Evolutionary conservation across 2,113 vertebrate genomes (phyloP), one percentile per base, ranked within the genome.

Genomic region (Peromyscus polionotus): DNA sequence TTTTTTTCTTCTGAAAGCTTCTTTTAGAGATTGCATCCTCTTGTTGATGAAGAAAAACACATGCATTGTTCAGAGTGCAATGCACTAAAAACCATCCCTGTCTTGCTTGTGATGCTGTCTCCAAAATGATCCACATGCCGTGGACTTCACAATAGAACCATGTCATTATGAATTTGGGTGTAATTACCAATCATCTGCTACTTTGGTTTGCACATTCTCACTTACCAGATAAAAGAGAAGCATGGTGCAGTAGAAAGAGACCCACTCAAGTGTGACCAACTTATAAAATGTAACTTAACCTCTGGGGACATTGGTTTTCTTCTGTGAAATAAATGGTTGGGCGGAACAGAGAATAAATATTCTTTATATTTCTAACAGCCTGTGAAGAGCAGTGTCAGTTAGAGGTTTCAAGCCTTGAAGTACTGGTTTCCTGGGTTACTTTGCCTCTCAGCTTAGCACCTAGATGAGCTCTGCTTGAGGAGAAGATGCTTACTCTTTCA

Each of bases 21-120:
- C 16, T 5, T 8, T 67, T 80, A 94, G 22, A 86, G 4, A 65
- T 11, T 67, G 48, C 24, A 54, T 91, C 20, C 80, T 86, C 83
- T 92, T 88, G 6, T 92, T 92, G 97, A 95, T 87, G 36, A 90
- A 48, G 61, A 84, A 95, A 96, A 76, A 57, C 28, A 65, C 7
- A 84, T 6, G 22, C 5, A 54, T 33, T 91, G 45, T 73, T 67
- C 51, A 90, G 42, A 67, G n/a, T 85, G 0, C 63, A 92, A 42
- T 48, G 20, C 70, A 73, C 73, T 70, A 59, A 92, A 92, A 88
- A 76, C 51, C 65, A 67, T 54, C 42, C n/a, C n/a, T 51, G 33
- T 81, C 85, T 88, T 93, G 11, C 51, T 95, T 93, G 5, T 72
- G 39, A 90, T 76, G 20, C 3, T 14, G 59, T 33, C 39, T 95